Base-by-base conservation (phyloP, 2,113 vertebrate species). In the Calyptomena viridis region DNA sequence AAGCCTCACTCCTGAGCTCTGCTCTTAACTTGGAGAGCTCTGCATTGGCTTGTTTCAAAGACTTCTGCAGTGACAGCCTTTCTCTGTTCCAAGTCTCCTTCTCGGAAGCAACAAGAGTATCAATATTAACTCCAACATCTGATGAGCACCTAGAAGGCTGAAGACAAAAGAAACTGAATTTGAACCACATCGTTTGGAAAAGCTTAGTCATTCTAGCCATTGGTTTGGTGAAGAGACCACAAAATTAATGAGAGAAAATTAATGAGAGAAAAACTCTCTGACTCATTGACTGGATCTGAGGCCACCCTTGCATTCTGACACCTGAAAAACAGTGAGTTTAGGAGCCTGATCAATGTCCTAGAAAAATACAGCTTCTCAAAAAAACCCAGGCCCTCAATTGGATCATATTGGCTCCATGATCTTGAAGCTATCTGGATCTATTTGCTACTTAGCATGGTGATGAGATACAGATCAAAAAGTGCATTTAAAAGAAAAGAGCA, bases 1-100 rank as follows among this genome's bases (percentile, higher is more conserved):
- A 97, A 52, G 97, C 66, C n/a, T 99, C 98, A 1, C 96, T 98
- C 95, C 98, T 98, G 67, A 99, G 97, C 90, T 99, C 99, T 52
- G 97, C 98, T 85, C 97, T 98, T 82, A 99, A 97, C 72, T 98
- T 98, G 64, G 95, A 97, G 39, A 99, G 93, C 87, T 99, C 98
- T 0, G 98, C 98, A 96, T 99, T 98, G 0, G 99, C 97, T 90
- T 98, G 97, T 50, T 98, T 98, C 88, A 99, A 95, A 55, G 98
- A 97, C 46, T 98, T 98, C 96, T 99, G 99, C 85, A 99, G 97
- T 1, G 93, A 84, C n/a, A 86, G 22, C 86, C 97, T 99, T 95
- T 99, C 99, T 92, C 96, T 98, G 67, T 87, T 93, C 99, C 99
- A 99, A 5, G 97, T 92, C 88, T 99, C 99, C 73, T 98, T 98